These are phyloP conservation scores for Emydoidea blandingii DNA, from an alignment of 2,797 vertebrate species.

Conservation along the genomic window DNA sequence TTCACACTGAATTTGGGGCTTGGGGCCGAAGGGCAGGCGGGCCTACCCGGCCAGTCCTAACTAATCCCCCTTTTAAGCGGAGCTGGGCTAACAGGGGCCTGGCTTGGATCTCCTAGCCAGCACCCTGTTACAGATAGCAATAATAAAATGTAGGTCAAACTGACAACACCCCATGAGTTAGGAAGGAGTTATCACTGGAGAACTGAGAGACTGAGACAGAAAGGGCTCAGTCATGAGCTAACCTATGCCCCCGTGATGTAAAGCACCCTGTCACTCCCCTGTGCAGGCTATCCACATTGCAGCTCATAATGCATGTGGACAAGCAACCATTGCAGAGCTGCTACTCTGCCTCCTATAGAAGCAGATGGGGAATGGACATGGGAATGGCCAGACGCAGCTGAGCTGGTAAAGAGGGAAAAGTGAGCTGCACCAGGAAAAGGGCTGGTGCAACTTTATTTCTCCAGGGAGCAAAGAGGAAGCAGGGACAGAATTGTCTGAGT, in stretches of 20 bases:
- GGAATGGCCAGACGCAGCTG: background rate
- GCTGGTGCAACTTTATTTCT: background rate
- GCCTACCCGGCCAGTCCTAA: no score
- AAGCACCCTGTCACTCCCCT: background rate
- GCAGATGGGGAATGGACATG: background rate
- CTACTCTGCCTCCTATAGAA: background rate
- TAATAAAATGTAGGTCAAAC: background rate
- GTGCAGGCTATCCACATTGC: background rate
- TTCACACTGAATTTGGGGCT: no score
- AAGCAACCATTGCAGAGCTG: background rate
- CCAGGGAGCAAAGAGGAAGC: background rate
- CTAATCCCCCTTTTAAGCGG: no score
- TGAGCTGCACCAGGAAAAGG: background rate
- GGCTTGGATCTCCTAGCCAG: no score
- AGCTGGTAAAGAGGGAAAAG: background rate
- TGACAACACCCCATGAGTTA: background rate
- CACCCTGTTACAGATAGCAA: background rate
- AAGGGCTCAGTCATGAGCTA: background rate
- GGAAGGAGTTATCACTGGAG: background rate
- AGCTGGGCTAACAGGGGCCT: no score
- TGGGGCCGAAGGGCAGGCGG: no score
- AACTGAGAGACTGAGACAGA: background rate
- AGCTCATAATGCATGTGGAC: background rate
- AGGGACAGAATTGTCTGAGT: background rate
- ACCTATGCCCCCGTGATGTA: background rate